Evolutionary conservation across 1,140 invertebrate species (phyloP).

Genomic region (Rhopalosiphum maidis): DNA sequence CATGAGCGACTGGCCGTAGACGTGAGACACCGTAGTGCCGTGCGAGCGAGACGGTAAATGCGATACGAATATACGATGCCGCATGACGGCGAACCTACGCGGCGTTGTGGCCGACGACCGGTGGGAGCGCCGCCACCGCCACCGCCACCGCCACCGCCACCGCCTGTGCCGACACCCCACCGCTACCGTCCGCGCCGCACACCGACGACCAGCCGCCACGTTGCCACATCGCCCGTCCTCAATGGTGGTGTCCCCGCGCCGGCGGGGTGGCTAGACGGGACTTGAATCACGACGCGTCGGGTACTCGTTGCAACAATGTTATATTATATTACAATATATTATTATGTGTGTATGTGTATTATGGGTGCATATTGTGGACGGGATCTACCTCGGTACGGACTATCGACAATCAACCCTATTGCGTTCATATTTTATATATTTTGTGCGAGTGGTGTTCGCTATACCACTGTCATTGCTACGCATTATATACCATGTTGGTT

Average conservation of each 20-base stretch:
- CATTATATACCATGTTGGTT: neutral
- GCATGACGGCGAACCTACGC: neutral
- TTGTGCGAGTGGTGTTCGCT: neutral
- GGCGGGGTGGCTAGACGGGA: neutral
- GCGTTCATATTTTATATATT: neutral
- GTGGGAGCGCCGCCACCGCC: neutral
- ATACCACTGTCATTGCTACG: too few relatives aligned
- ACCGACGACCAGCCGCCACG: neutral
- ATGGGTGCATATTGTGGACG: neutral
- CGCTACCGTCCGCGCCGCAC: too few relatives aligned
- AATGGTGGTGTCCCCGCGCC: neutral
- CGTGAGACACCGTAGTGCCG: neutral
- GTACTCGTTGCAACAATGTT: neutral
- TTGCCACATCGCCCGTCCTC: conserved; percentile 24
- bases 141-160: neutral
- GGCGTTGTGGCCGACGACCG: neutral
- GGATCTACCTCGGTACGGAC: neutral
- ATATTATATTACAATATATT: neutral
- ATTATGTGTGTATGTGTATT: neutral
- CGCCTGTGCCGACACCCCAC: neutral
- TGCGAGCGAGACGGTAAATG: conserved; percentile 4
- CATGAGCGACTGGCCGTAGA: conserved; percentile 37
- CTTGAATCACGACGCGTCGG: neutral
- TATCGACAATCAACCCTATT: neutral
- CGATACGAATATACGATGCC: neutral